Percentiles rank a stretch among this genome's conserved stretches.
These are phyloP conservation scores for Aspidiotus destructor DNA, from an alignment of 2,888 invertebrate genomes.

Conservation along the genomic window DNA sequence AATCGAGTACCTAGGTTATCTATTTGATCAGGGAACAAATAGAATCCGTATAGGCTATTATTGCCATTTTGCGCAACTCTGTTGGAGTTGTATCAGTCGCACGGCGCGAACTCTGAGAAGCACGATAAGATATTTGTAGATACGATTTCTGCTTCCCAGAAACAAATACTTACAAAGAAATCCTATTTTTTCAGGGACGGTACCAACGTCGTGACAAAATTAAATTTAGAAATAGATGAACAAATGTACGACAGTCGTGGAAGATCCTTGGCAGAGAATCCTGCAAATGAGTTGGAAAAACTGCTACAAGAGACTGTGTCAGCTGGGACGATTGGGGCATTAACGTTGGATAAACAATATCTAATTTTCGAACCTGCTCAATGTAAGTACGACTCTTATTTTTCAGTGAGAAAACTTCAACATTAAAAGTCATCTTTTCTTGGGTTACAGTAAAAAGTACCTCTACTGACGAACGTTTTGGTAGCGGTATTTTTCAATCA, in stretches of 20 bases:
- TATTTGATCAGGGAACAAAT: background rate
- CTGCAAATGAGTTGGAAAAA: conserved; percentile 44
- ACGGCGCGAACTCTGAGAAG: too few relatives aligned
- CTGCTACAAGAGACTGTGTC: conserved; percentile 60
- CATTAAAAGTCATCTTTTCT: too few relatives aligned
- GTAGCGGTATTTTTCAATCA: conserved; percentile 53
- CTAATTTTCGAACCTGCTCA: conserved; percentile 58
- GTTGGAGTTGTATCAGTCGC: too few relatives aligned
- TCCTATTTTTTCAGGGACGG: conserved; percentile 44
- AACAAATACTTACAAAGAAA: too few relatives aligned
- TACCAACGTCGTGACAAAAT: conserved; percentile 62
- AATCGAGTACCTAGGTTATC: background rate
- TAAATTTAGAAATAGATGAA: conserved; percentile 67
- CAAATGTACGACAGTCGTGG: conserved; percentile 51
- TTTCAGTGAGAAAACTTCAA: too few relatives aligned
- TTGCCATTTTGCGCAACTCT: too few relatives aligned
- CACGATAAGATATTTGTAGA: too few relatives aligned
- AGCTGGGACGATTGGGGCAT: conserved; percentile 63
- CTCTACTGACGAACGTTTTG: conserved; percentile 43
- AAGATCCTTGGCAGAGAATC: conserved; percentile 41
- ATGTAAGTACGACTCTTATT: conserved; percentile 48
- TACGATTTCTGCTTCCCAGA: too few relatives aligned
- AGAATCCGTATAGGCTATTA: too few relatives aligned
- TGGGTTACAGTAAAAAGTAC: conserved; percentile 47
- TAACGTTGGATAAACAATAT: conserved; percentile 72